A percentile compares a stretch with the other conserved stretches of the same genome.
These are phyloP conservation scores for Agriotes lineatus DNA, from an alignment of 2,888 invertebrate genomes.

Conservation along the genomic window DNA sequence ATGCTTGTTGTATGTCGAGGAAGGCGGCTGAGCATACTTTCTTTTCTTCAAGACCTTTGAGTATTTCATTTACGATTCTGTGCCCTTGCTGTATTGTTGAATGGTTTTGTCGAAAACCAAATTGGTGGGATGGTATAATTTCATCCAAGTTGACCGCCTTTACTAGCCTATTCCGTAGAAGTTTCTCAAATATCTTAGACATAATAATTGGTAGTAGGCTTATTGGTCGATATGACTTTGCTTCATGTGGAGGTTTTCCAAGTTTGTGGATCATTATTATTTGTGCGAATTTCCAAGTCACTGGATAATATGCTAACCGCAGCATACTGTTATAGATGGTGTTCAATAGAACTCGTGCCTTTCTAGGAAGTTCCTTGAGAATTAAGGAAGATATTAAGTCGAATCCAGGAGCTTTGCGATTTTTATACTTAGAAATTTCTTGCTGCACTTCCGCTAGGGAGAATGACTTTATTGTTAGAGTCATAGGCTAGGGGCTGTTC, in stretches of 20 bases:
- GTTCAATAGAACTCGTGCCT: neutral
- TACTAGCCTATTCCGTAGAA: neutral
- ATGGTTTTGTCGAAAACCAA: neutral
- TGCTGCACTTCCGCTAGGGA: neutral
- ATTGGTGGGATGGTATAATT: neutral
- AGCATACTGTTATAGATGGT: neutral
- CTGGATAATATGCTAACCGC: constrained; percentile 5
- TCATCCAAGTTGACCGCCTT: neutral
- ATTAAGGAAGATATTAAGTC: neutral
- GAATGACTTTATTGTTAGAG: neutral
- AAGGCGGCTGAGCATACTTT: neutral
- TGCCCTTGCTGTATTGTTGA: neutral
- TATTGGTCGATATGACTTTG: neutral
- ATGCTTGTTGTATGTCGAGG: neutral
- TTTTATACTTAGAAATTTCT: neutral
- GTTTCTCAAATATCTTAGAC: neutral
- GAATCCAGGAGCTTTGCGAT: neutral
- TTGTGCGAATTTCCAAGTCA: constrained; percentile 1
- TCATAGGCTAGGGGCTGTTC: neutral
- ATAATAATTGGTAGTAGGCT: neutral
- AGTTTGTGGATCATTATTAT: constrained; percentile 4
- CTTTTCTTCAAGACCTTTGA: neutral
- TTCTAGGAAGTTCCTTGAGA: neutral
- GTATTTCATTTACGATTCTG: neutral
- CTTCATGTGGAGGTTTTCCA: neutral